phyloP scores from a whole-genome alignment of 2,113 vertebrate species.

The Isichthys henryi region DNA sequence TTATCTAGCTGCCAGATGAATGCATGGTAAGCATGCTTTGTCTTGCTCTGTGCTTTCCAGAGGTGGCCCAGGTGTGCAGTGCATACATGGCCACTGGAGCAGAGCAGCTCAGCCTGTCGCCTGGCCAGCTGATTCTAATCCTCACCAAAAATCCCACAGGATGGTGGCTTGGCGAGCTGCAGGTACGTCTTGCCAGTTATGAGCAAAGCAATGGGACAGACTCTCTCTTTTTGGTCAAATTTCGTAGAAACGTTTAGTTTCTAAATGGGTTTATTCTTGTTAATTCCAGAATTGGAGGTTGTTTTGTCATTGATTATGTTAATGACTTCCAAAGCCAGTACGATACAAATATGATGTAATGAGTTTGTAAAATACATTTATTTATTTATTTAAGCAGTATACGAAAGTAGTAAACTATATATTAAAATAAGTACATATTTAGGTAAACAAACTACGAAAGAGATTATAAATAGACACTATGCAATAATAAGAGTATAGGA shows the following conservation, averaged over 20 bases:
- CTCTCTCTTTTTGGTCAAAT: background rate
- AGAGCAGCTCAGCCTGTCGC: constrained; percentile 81
- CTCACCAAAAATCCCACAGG: constrained; percentile 79
- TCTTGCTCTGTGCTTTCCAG: constrained; percentile 45
- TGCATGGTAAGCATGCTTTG: no score
- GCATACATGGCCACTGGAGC: constrained; percentile 66
- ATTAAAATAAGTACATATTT: background rate
- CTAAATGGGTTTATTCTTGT: background rate
- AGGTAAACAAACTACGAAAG: background rate
- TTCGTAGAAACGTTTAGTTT: background rate
- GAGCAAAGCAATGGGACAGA: background rate
- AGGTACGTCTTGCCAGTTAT: constrained; percentile 58
- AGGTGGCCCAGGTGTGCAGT: constrained; percentile 82
- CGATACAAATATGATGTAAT: background rate
- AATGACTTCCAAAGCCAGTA: background rate
- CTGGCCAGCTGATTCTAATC: constrained; percentile 83
- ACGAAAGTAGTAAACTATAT: background rate
- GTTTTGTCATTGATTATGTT: background rate
- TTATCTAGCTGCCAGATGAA: background rate
- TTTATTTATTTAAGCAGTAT: background rate
- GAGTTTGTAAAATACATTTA: background rate
- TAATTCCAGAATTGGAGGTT: background rate
- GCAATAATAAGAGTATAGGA: background rate
- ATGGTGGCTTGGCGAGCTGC: constrained; percentile 97
- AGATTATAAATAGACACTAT: background rate